A percentile compares a stretch with the other conserved stretches of the same genome.
Evolutionary conservation across 2,888 invertebrate species (phyloP).

Genomic region (Cistogaster globosa): DNA sequence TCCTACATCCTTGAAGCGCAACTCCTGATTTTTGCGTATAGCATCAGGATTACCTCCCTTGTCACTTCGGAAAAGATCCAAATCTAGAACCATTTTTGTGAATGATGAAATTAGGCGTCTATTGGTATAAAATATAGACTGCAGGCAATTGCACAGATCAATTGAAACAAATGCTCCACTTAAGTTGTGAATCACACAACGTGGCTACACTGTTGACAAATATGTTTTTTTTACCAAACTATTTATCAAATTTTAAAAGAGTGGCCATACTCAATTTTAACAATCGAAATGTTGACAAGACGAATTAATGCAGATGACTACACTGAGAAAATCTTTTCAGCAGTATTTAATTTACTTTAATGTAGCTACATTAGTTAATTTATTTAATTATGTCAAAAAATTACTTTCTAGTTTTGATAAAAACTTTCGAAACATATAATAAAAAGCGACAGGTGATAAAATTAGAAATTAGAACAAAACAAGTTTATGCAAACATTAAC

Average conservation of each 20-base stretch:
- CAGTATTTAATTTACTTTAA: no score
- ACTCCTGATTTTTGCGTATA: conserved; percentile 95
- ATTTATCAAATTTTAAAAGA: neutral
- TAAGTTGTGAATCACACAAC: conserved; percentile 76
- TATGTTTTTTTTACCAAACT: conserved; percentile 35
- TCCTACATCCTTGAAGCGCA: conserved; percentile 95
- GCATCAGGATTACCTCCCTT: conserved; percentile 97
- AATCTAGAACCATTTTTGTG: conserved; percentile 94
- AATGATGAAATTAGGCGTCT: conserved; percentile 43
- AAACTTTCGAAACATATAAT: no score
- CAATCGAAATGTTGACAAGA: no score
- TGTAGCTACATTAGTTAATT: no score
- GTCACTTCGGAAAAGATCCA: conserved; percentile 97
- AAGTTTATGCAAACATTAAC: no score
- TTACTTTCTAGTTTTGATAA: no score
- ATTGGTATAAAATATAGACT: neutral
- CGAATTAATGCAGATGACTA: no score
- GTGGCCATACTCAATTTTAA: neutral
- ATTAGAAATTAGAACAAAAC: no score
- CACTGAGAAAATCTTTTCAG: no score
- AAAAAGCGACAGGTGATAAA: no score
- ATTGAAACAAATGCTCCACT: conserved; percentile 19
- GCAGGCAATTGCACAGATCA: neutral
- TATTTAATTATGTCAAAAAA: no score
- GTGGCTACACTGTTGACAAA: conserved; percentile 75